Evolutionary conservation across 2,113 vertebrate species (phyloP).

Genomic region (Leptosomus discolor): DNA sequence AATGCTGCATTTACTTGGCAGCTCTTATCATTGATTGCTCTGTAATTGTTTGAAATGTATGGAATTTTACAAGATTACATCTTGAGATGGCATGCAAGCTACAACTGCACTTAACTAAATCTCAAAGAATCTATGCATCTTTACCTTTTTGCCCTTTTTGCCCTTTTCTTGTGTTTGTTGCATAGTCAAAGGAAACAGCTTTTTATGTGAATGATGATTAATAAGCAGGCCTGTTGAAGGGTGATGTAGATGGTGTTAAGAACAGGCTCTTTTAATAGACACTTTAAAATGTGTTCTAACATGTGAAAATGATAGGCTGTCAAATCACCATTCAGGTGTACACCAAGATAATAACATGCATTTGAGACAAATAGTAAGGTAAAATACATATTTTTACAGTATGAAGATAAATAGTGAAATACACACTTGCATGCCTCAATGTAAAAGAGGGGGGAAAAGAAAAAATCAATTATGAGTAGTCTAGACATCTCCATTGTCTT

Average conservation of each 20-base stretch:
- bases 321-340: slow-evolving; percentile 44
- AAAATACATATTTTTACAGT: slow-evolving; percentile 19
- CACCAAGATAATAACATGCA: slow-evolving; percentile 40
- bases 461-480: not conserved
- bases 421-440: not conserved
- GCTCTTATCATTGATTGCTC: not conserved
- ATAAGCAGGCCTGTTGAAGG: slow-evolving; percentile 45
- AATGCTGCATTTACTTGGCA: not conserved
- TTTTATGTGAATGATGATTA: slow-evolving; percentile 65
- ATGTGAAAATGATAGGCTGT: slow-evolving; percentile 70
- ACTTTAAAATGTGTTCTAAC: slow-evolving; percentile 62
- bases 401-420: slow-evolving; percentile 48
- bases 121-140: not conserved
- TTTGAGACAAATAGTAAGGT: slow-evolving; percentile 35
- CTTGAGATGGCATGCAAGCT: not conserved
- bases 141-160: slow-evolving; percentile 6
- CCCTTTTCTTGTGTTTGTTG: not conserved
- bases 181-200: slow-evolving; percentile 54
- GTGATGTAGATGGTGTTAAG: slow-evolving; percentile 29
- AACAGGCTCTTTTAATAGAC: slow-evolving; percentile 42
- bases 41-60: slow-evolving; percentile 1
- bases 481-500: not conserved
- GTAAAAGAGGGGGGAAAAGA: not conserved
- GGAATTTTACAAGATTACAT: not conserved
- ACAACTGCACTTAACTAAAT: not conserved